A percentile compares a stretch with the other conserved stretches of the same genome.
Conservation (phyloP, 1,140 invertebrate genomes). For the Zaprionus davidi region DNA sequence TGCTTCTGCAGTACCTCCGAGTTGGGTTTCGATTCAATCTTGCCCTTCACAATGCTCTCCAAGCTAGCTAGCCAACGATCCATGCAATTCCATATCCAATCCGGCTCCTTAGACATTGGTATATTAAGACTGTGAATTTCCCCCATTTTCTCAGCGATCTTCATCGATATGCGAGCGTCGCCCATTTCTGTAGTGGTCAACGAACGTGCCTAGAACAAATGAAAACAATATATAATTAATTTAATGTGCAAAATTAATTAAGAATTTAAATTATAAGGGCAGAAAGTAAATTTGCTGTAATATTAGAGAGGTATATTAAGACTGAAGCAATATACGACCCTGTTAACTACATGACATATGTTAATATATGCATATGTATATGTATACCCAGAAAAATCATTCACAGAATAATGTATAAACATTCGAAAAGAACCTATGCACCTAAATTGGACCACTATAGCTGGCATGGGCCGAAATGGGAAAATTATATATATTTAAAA, state of each 20-base stretch:
- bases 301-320: too few species aligned
- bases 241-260: background rate
- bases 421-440: too few species aligned
- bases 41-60: constrained; percentile 74
- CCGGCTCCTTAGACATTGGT: constrained; percentile 96
- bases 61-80: constrained; percentile 88
- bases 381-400: background rate
- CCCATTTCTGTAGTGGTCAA: constrained; percentile 91
- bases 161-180: constrained; percentile 90
- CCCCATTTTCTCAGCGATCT: constrained; percentile 96
- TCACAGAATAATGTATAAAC: too few species aligned
- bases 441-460: too few species aligned
- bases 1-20: constrained; percentile 61
- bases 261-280: background rate
- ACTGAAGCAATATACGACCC: too few species aligned
- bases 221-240: background rate
- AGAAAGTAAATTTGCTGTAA: too few species aligned
- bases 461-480: too few species aligned
- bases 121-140: constrained; percentile 95
- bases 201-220: constrained; percentile 89
- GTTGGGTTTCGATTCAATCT: constrained; percentile 61
- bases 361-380: too few species aligned
- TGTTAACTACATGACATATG: too few species aligned
- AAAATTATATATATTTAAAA: too few species aligned
- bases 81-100: constrained; percentile 96